phyloP scores from a whole-genome alignment of 2,888 invertebrate species.

The Allolobophora icterica region DNA sequence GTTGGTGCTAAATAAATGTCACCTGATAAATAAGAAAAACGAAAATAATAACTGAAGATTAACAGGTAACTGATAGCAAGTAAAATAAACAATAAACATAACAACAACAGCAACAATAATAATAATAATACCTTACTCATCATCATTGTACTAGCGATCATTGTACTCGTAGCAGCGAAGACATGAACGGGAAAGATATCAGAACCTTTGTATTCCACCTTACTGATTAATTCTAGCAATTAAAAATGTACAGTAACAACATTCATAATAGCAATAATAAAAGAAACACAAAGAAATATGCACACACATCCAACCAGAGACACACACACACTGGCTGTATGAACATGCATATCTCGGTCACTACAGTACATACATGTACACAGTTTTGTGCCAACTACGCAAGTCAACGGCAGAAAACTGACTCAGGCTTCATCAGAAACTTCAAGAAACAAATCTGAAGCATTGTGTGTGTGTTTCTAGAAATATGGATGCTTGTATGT shows the following conservation, averaged over 20 bases:
- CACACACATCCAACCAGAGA: not conserved
- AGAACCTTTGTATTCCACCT: not conserved
- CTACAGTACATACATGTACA: too few species aligned
- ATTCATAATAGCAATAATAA: not conserved
- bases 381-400: not conserved
- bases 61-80: not conserved
- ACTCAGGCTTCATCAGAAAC: not conserved
- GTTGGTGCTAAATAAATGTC: not conserved
- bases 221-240: not conserved
- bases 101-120: slow-evolving; percentile 23
- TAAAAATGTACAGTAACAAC: slow-evolving; percentile 11
- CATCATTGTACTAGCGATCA: not conserved
- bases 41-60: not conserved
- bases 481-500: not conserved
- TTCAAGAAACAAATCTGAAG: not conserved
- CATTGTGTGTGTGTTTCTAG: not conserved
- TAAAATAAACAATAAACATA: not conserved
- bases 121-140: not conserved
- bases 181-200: not conserved
- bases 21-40: not conserved
- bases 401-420: not conserved
- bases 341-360: not conserved
- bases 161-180: not conserved
- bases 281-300: not conserved
- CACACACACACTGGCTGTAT: not conserved